phyloP scores from a whole-genome alignment of 35 echinoderm and acorn worm genomes.

The Chiridota heheva region DNA sequence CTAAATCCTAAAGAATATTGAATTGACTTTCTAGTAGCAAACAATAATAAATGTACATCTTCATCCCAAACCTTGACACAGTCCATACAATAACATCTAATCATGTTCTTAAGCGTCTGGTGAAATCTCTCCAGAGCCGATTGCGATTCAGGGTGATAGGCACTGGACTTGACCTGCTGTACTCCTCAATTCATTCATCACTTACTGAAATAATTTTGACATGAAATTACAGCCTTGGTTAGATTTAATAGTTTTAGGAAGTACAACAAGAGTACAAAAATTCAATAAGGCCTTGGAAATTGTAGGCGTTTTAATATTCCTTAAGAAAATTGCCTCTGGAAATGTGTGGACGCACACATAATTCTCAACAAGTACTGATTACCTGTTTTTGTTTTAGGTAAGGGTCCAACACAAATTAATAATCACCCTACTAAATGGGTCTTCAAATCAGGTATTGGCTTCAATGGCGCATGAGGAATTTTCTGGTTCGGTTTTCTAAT shows the following conservation, averaged over 20 bases:
- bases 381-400: conserved; percentile 54
- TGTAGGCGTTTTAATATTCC: conserved; percentile 21
- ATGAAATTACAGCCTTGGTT: conserved; percentile 65
- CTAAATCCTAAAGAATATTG: conserved; percentile 37
- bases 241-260: conserved; percentile 25
- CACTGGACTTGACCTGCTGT: conserved; percentile 13
- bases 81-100: conserved; percentile 39
- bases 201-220: too few relatives aligned
- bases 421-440: conserved; percentile 40
- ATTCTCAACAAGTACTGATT: conserved; percentile 49
- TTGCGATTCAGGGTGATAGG: conserved; percentile 61
- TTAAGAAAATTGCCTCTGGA: conserved; percentile 40
- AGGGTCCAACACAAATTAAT: conserved; percentile 61
- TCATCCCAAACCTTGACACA: conserved; percentile 9
- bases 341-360: conserved; percentile 47
- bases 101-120: conserved; percentile 75
- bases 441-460: conserved; percentile 48
- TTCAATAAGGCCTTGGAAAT: conserved; percentile 20
- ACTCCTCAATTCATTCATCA: conserved; percentile 39
- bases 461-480: conserved; percentile 36
- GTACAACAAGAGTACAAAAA: conserved; percentile 36
- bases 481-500: conserved; percentile 59
- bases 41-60: conserved; percentile 32
- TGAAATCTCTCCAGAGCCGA: conserved; percentile 59
- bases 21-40: conserved; percentile 8